These are phyloP conservation scores for Caenorhabditis sp. DNA, from an alignment of 2,888 invertebrate genomes.

Conservation along the genomic window DNA sequence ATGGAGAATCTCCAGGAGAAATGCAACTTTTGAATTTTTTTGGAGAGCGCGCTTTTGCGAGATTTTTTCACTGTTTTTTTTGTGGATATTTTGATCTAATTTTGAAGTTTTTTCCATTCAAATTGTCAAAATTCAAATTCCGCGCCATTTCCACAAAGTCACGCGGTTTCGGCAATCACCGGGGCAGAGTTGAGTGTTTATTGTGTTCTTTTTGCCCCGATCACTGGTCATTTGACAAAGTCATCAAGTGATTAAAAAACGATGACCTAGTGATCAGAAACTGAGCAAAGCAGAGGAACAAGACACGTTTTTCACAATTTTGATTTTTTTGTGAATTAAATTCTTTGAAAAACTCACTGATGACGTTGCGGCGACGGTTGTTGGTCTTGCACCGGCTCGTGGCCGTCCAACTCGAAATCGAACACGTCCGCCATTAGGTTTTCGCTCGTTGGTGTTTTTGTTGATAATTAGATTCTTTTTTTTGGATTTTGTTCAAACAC, in stretches of 20 bases:
- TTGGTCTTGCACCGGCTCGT: constrained; percentile 23
- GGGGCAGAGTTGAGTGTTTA: constrained; percentile 16
- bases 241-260: constrained; percentile 35
- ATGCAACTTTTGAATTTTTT: too few relatives aligned
- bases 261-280: background rate
- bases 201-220: constrained; percentile 18
- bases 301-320: background rate
- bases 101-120: background rate
- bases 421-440: constrained; percentile 84
- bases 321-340: too few relatives aligned
- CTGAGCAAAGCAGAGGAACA: background rate
- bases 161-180: background rate
- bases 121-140: background rate
- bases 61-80: too few relatives aligned
- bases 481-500: constrained; percentile 19
- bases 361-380: constrained; percentile 50
- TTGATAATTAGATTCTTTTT: constrained; percentile 21
- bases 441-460: background rate
- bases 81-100: constrained; percentile 16
- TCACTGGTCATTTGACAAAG: constrained; percentile 25
- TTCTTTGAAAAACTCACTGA: constrained; percentile 25
- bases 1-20: too few relatives aligned
- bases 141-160: background rate
- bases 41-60: too few relatives aligned
- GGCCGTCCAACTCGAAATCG: constrained; percentile 84